phyloP scores from a whole-genome alignment of 2,888 invertebrate genomes.

The Hylaea fasciaria region DNA sequence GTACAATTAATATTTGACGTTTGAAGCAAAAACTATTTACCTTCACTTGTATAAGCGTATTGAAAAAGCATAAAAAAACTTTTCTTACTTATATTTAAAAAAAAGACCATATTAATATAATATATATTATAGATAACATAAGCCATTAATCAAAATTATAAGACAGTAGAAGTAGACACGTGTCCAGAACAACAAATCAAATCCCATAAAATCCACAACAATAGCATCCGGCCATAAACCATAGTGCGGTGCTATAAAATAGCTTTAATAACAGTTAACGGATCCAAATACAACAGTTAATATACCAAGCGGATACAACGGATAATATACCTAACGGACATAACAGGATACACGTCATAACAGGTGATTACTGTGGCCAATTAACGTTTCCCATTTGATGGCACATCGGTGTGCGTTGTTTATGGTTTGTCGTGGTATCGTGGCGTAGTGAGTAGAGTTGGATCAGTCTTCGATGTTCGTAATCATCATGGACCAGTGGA shows the following conservation, averaged over 20 bases:
- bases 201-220: conserved; percentile 35
- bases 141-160: no score
- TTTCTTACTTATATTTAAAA: no score
- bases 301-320: conserved; percentile 11
- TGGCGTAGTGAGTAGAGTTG: no score
- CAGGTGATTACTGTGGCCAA: conserved; percentile 64
- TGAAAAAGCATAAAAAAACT: no score
- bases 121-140: no score
- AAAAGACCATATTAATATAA: no score
- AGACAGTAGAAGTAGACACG: background rate
- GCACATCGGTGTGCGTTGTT: conserved; percentile 36
- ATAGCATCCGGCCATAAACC: conserved; percentile 46
- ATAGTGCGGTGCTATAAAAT: conserved; percentile 55
- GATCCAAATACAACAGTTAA: conserved; percentile 39
- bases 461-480: no score
- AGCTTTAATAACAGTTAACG: conserved; percentile 61
- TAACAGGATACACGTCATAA: conserved; percentile 53
- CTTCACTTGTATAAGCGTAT: no score
- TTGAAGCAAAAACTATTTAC: no score
- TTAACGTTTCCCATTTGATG: conserved; percentile 53
- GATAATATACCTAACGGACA: conserved; percentile 23
- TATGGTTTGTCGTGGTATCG: conserved; percentile 18
- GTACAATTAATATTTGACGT: no score
- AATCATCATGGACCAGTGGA: no score
- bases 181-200: conserved; percentile 23